Conservation (phyloP, 2,888 invertebrate species). For the Ariolimax columbianus region DNA sequence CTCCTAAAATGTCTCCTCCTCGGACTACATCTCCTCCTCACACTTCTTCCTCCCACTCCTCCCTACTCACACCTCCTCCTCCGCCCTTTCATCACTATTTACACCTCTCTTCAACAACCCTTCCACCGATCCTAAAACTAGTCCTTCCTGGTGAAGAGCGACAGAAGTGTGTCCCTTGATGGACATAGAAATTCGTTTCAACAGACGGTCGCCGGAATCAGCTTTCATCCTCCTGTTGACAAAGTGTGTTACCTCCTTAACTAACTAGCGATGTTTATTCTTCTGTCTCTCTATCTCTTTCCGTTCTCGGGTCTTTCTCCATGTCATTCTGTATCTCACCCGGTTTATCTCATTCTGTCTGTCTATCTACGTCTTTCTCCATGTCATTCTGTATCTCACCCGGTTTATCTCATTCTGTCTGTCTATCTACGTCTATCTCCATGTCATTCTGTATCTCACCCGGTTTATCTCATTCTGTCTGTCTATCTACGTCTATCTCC, state of each 20-base stretch:
- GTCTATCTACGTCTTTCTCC: not conserved
- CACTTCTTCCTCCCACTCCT: not conserved
- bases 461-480: conserved; percentile 1
- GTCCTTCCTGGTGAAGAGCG: no score
- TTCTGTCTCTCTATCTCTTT: no score
- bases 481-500: not conserved
- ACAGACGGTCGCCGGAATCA: no score
- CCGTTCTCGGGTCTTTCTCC: not conserved
- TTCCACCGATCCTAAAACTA: no score
- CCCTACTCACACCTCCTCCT: not conserved
- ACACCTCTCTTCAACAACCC: no score
- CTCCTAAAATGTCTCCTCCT: not conserved
- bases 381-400: not conserved
- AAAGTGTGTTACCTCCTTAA: no score
- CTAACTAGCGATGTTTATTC: no score
- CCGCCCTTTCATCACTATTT: no score
- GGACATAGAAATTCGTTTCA: no score
- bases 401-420: conserved; percentile 1
- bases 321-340: not conserved
- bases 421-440: not conserved
- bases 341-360: conserved; percentile 1
- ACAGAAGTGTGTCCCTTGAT: no score
- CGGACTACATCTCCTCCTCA: not conserved
- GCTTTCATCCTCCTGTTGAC: no score
- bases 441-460: not conserved